Percentiles rank a stretch among this genome's conserved stretches.
phyloP scores from a whole-genome alignment of 2,888 invertebrate species.

The Alviniconcha strummeri region DNA sequence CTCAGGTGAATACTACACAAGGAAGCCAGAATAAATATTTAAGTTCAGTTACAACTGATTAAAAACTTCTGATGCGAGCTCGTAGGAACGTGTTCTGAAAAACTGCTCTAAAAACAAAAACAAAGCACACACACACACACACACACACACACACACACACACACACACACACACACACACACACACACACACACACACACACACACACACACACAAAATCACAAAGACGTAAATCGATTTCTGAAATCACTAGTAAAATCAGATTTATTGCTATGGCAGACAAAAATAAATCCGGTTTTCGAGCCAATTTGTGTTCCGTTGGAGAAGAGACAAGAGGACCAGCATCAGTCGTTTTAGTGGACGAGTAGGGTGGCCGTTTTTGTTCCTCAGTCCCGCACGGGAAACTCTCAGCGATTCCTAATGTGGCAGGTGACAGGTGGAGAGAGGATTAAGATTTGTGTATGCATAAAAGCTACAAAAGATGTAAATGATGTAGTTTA shows the following conservation, averaged over 20 bases:
- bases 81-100: neutral
- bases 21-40: neutral
- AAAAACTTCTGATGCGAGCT: too few relatives aligned
- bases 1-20: too few relatives aligned
- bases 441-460: too few relatives aligned
- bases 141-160: neutral
- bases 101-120: neutral
- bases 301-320: too few relatives aligned
- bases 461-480: too few relatives aligned
- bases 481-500: too few relatives aligned
- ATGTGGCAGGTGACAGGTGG: too few relatives aligned
- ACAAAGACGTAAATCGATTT: neutral
- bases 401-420: too few relatives aligned
- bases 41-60: neutral
- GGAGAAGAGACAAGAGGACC: too few relatives aligned
- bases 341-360: too few relatives aligned
- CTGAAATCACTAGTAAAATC: neutral
- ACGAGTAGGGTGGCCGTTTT: too few relatives aligned
- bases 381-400: too few relatives aligned
- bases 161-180: constrained; percentile 6
- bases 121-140: neutral
- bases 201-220: neutral
- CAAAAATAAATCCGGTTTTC: neutral
- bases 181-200: neutral
- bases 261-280: neutral